A percentile compares a stretch with the other conserved stretches of the same genome.
Evolutionary conservation across 1,140 invertebrate genomes (phyloP).

Genomic region (Drosophila truncata): DNA sequence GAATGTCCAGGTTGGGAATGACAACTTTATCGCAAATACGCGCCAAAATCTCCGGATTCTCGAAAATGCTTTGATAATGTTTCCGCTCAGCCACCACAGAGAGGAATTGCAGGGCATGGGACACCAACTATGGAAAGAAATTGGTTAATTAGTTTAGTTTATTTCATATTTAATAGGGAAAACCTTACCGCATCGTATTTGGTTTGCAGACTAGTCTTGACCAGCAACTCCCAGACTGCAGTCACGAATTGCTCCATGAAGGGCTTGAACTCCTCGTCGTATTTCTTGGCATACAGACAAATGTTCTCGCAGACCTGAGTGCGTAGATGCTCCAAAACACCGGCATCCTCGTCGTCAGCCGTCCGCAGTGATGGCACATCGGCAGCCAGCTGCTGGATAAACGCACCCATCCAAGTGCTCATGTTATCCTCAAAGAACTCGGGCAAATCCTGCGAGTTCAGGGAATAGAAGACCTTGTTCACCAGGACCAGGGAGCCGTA

Average conservation of each 20-base stretch:
- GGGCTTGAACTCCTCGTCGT: constrained; percentile 97
- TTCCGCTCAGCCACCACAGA: constrained; percentile 96
- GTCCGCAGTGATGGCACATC: constrained; percentile 92
- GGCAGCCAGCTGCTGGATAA: constrained; percentile 91
- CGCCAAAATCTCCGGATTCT: constrained; percentile 93
- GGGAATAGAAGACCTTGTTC: constrained; percentile 98
- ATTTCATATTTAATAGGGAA: not conserved
- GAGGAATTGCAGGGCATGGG: constrained; percentile 97
- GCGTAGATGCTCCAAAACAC: constrained; percentile 95
- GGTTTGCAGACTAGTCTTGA: constrained; percentile 92
- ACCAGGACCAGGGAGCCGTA: constrained; percentile 95
- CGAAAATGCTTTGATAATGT: constrained; percentile 95
- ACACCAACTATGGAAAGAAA: constrained; percentile 91
- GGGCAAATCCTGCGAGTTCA: constrained; percentile 98
- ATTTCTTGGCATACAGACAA: constrained; percentile 97
- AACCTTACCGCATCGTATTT: constrained; percentile 95
- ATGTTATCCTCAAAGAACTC: constrained; percentile 99
- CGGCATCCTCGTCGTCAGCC: constrained; percentile 94
- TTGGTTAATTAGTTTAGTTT: not conserved
- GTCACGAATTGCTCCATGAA: constrained; percentile 96
- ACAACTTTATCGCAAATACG: constrained; percentile 99
- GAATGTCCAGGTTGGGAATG: constrained; percentile 98
- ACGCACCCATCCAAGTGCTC: constrained; percentile 96
- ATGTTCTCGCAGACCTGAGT: constrained; percentile 98
- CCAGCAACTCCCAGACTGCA: constrained; percentile 95